Base-by-base conservation (phyloP, 1,140 invertebrate genomes). In the Periplaneta americana region DNA sequence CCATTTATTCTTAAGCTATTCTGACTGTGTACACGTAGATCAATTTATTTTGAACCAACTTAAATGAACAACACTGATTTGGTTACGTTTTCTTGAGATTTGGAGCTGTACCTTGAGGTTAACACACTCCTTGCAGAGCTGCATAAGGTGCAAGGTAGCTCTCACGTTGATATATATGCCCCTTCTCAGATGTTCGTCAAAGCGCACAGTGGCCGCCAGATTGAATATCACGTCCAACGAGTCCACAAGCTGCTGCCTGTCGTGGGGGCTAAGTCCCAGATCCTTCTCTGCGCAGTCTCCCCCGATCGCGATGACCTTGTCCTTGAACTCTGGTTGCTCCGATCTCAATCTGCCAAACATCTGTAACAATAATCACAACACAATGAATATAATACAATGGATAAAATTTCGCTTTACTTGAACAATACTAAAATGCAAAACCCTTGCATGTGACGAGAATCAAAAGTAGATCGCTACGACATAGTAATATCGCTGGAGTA, bases 191-290 rank as follows among this genome's bases (percentile, higher is more conserved):
- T 94, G 93, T 88, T 98, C 96, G 86, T 97, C 94, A 85, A 98
- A 97, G 74, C 94, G 93, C 0, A 97, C 91, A 0, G 96, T 97
- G 1, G 96, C 96, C 0, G 96, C 97, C 31, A 93, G 95, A 86
- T 98, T 97, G 86, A 98, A 95, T 10, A 94, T 80, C 31, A 86
- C 82, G 66, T 82, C 76, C 8, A 86, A 80, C 32, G 83, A 36
- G n/a, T 82, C 34, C 28, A 33, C n/a, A 17, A 83, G 39, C 74
- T 75, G 6, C 80, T 48, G 76, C 15, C 80, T 33, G 75, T 86
- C 85, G 17, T 80, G 81, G 28, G 84, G 83, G 66, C 80, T 83
- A 1, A 87, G 78, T 1, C 85, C 96, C 1, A 98, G 85, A 0
- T 91, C 91, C 0, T 92, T 90, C 36, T 92, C 83, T 34, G 89